Conservation (phyloP, 2,888 invertebrate species). For the Eremobia ochroleuca region DNA sequence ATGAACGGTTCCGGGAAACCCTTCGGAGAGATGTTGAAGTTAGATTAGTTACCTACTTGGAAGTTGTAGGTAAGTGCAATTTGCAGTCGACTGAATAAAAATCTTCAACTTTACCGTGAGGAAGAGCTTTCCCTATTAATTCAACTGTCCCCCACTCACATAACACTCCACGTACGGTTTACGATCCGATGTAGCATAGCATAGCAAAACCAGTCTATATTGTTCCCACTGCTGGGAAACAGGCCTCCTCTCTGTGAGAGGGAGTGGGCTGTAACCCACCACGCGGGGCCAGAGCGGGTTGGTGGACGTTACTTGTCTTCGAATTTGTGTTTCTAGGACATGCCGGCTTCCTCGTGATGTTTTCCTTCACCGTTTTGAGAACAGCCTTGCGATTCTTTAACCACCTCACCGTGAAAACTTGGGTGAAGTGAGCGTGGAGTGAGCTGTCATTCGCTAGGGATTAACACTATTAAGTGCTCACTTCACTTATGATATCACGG, state of each 20-base stretch:
- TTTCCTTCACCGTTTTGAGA: not conserved
- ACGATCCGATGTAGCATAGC: not conserved
- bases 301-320: not conserved
- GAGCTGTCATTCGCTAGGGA: no score
- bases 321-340: not conserved
- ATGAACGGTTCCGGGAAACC: not conserved
- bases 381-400: no score
- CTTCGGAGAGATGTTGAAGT: not conserved
- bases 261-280: not conserved
- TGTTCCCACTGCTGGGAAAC: not conserved
- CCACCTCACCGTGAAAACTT: no score
- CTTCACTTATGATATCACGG: no score
- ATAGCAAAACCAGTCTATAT: not conserved
- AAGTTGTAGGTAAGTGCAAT: no score
- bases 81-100: not conserved
- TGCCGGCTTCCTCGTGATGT: not conserved
- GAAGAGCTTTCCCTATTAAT: not conserved
- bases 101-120: not conserved
- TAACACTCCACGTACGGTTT: not conserved
- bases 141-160: not conserved
- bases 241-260: not conserved
- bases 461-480: no score
- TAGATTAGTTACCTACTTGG: not conserved
- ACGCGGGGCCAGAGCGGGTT: not conserved
- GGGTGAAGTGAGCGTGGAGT: no score